A percentile compares a stretch with the other conserved stretches of the same genome.
Evolutionary conservation across 1,140 invertebrate genomes (phyloP).

Genomic region (Kradibia gibbosae): DNA sequence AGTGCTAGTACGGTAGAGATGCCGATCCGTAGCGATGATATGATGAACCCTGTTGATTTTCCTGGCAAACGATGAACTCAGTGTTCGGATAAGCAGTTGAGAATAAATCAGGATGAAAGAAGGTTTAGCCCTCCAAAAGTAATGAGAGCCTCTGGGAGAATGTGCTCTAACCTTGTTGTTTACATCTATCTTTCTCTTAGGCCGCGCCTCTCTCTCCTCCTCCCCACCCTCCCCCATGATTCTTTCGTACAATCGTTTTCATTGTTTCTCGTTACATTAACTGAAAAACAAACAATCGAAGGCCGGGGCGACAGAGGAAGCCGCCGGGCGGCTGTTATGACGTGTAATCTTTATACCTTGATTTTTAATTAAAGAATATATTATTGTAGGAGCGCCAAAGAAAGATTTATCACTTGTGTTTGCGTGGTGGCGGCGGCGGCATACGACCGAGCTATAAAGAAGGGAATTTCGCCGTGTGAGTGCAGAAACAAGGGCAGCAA

Average conservation of each 20-base stretch:
- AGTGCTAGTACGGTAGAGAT: too few relatives aligned
- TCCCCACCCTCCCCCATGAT: not conserved
- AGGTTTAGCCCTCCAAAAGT: constrained; percentile 11
- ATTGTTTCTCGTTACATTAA: constrained; percentile 58
- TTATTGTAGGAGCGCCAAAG: constrained; percentile 59
- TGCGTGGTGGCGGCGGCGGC: constrained; percentile 48
- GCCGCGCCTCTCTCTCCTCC: not conserved
- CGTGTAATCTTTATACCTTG: constrained; percentile 60
- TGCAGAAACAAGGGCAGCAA: not conserved
- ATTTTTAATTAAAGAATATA: constrained; percentile 68
- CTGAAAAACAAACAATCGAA: constrained; percentile 55
- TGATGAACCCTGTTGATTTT: not conserved
- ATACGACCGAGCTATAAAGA: constrained; percentile 37
- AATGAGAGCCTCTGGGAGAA: constrained; percentile 37
- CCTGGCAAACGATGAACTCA: not conserved
- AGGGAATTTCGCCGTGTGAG: constrained; percentile 33
- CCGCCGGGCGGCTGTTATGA: constrained; percentile 52
- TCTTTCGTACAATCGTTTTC: constrained; percentile 56
- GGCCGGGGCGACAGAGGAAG: constrained; percentile 36
- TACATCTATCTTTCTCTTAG: not conserved
- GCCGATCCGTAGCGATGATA: too few relatives aligned
- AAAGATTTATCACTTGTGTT: constrained; percentile 62
- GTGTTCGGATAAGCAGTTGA: not conserved
- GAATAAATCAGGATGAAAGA: not conserved
- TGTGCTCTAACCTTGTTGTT: constrained; percentile 4